A percentile compares a stretch with the other conserved stretches of the same genome.
Conservation (phyloP, 2,113 vertebrate genomes). For the Heteronetta atricapilla region DNA sequence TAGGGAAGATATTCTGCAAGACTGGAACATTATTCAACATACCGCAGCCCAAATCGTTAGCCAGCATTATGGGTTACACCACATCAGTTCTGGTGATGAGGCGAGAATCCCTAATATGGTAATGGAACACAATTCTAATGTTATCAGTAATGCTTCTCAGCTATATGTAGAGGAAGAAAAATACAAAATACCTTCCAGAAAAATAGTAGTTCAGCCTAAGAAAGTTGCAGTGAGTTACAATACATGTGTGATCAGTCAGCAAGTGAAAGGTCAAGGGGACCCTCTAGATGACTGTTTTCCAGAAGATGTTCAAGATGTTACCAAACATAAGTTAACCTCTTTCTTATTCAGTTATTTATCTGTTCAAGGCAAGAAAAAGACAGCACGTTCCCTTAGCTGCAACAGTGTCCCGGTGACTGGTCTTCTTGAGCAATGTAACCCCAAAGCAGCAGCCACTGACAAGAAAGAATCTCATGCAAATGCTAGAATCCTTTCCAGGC, state of each 20-base stretch:
- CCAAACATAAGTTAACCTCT: slow-evolving; percentile 77
- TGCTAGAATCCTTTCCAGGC: slow-evolving; percentile 69
- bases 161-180: slow-evolving; percentile 11
- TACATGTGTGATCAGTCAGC: background rate
- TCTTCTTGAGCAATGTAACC: slow-evolving; percentile 46
- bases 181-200: slow-evolving; percentile 28
- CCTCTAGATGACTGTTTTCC: slow-evolving; percentile 70
- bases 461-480: slow-evolving; percentile 40
- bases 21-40: slow-evolving; percentile 89
- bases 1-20: slow-evolving; percentile 85
- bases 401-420: slow-evolving; percentile 79
- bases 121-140: background rate
- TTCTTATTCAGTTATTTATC: slow-evolving; percentile 80
- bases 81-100: background rate
- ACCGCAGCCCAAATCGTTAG: slow-evolving; percentile 76
- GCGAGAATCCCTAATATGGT: background rate
- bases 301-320: slow-evolving; percentile 56
- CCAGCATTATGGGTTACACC: slow-evolving; percentile 51
- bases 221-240: background rate
- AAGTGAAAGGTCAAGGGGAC: slow-evolving; percentile 28
- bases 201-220: slow-evolving; percentile 70
- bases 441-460: slow-evolving; percentile 39
- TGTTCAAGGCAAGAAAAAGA: slow-evolving; percentile 78
- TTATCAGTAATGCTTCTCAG: background rate
- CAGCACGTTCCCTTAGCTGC: slow-evolving; percentile 88